Evolutionary conservation across 2,113 vertebrate species (phyloP).

Genomic region (Trematomus loennbergii): DNA sequence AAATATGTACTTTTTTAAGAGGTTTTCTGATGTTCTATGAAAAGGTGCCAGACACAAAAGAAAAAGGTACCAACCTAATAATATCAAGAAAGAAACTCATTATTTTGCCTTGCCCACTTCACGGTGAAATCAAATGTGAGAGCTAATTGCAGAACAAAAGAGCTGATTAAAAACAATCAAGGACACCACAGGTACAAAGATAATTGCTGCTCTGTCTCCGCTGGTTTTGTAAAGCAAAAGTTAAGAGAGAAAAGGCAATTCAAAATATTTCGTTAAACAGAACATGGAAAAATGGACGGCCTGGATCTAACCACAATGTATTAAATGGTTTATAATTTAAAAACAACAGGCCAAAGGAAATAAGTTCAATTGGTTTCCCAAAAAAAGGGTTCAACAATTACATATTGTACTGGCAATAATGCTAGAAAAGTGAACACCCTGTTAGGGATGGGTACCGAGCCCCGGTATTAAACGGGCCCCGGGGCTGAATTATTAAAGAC

Average conservation of each 20-base stretch:
- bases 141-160: neutral
- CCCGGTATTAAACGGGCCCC: too few relatives aligned
- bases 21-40: too few relatives aligned
- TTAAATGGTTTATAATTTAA: neutral
- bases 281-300: neutral
- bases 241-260: neutral
- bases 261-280: neutral
- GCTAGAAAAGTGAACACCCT: neutral
- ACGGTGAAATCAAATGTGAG: neutral
- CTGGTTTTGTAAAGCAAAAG: neutral
- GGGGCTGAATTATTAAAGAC: too few relatives aligned
- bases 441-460: too few relatives aligned
- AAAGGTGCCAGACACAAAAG: too few relatives aligned
- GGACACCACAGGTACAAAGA: neutral
- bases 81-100: neutral
- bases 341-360: neutral
- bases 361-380: neutral
- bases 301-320: too few relatives aligned
- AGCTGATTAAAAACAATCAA: conserved; percentile 1
- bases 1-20: too few relatives aligned
- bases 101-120: neutral
- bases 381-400: neutral
- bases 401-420: neutral
- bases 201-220: neutral
- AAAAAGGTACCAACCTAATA: neutral